Evolutionary conservation across 2,888 invertebrate genomes (phyloP).

Genomic region (Drosophila kanekoi): DNA sequence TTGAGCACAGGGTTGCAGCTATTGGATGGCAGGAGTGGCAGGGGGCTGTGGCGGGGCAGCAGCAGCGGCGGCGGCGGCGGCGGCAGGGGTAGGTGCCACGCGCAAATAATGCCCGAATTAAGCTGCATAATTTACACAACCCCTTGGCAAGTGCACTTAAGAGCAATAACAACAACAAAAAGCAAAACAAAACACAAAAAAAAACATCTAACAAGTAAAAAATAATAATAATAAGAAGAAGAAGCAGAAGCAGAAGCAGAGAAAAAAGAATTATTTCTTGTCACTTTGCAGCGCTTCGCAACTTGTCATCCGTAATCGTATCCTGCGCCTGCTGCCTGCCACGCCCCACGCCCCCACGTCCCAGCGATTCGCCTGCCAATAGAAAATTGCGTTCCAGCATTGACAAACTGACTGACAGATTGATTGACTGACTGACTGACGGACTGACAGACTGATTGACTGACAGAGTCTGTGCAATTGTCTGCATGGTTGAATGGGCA

Average conservation of each 20-base stretch:
- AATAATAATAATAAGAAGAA: slow-evolving; percentile 43
- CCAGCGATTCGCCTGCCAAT: slow-evolving; percentile 66
- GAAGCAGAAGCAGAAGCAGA: slow-evolving; percentile 2
- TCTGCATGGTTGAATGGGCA: slow-evolving; percentile 71
- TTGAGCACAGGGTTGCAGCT: slow-evolving; percentile 49
- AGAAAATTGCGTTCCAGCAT: slow-evolving; percentile 70
- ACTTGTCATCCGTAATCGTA: slow-evolving; percentile 23
- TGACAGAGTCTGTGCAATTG: slow-evolving; percentile 66
- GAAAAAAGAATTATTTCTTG: slow-evolving; percentile 45
- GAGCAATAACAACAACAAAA: slow-evolving; percentile 30
- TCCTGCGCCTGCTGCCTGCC: slow-evolving; percentile 7
- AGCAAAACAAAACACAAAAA: slow-evolving; percentile 12
- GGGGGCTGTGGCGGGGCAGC: neutral
- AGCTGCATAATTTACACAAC: slow-evolving; percentile 81
- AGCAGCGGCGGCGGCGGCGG: too few relatives aligned
- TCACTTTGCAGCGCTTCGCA: slow-evolving; percentile 28
- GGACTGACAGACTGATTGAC: slow-evolving; percentile 20
- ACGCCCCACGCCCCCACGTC: neutral
- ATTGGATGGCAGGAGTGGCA: neutral
- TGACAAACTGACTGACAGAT: slow-evolving; percentile 45
- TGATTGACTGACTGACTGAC: slow-evolving; percentile 30
- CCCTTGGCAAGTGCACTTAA: slow-evolving; percentile 75
- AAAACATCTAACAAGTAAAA: slow-evolving; percentile 33
- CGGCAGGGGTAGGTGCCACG: slow-evolving; percentile 7
- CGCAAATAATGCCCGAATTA: slow-evolving; percentile 66